These are phyloP conservation scores for Harlomillsia oculata DNA, from an alignment of 1,140 invertebrate genomes.

Conservation along the genomic window DNA sequence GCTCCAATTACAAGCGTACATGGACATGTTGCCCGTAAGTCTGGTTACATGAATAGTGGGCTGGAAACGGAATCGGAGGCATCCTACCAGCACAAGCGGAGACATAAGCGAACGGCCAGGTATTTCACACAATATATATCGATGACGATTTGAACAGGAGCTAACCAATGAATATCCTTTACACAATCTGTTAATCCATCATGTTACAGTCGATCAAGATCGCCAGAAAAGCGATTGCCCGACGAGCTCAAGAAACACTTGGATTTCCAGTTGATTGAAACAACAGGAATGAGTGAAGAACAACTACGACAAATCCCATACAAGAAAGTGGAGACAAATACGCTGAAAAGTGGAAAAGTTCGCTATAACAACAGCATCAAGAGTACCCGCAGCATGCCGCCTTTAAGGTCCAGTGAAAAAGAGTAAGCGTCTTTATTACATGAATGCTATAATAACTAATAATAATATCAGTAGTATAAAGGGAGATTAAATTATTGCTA, in stretches of 20 bases:
- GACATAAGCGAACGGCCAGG: slow-evolving; percentile 52
- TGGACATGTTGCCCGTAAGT: slow-evolving; percentile 30
- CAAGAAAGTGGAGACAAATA: slow-evolving; percentile 60
- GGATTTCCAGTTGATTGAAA: slow-evolving; percentile 80
- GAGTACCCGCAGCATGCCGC: slow-evolving; percentile 25
- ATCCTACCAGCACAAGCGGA: slow-evolving; percentile 45
- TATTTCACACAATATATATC: slow-evolving; percentile 4
- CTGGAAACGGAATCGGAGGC: slow-evolving; percentile 47
- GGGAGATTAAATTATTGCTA: neutral
- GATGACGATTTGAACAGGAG: slow-evolving; percentile 34
- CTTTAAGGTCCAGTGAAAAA: slow-evolving; percentile 13
- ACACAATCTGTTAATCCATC: neutral
- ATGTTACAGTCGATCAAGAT: slow-evolving; percentile 23
- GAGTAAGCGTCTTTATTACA: slow-evolving; percentile 21
- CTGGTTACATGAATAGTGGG: slow-evolving; percentile 44
- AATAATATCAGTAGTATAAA: no score
- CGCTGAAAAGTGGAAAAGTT: slow-evolving; percentile 33
- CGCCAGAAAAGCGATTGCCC: slow-evolving; percentile 49
- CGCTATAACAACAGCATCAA: slow-evolving; percentile 26
- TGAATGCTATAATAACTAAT: slow-evolving; percentile 18
- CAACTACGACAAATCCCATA: slow-evolving; percentile 85
- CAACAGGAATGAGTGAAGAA: slow-evolving; percentile 74
- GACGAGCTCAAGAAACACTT: slow-evolving; percentile 65
- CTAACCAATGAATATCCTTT: neutral
- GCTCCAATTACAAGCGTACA: slow-evolving; percentile 4